Conservation (phyloP, 2,797 vertebrate species). For the Pelochelys cantorii region DNA sequence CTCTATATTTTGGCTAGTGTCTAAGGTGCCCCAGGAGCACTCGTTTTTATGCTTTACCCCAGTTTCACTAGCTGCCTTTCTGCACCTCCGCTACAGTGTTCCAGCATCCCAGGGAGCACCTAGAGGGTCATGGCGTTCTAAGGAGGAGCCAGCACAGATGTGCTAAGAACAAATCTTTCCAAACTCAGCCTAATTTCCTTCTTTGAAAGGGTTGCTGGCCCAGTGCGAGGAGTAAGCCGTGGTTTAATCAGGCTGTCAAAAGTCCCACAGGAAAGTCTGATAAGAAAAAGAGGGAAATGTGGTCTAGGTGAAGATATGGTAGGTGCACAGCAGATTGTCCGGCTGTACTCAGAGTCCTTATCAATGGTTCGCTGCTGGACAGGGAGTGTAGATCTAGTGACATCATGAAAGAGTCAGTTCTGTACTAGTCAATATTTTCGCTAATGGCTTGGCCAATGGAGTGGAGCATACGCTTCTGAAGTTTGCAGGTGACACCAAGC, state of each 20-base stretch:
- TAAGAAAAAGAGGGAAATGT: background rate
- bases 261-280: background rate
- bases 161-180: background rate
- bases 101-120: too few relatives aligned
- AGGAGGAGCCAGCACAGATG: background rate
- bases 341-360: background rate
- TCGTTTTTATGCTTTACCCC: too few relatives aligned
- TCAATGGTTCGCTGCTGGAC: background rate
- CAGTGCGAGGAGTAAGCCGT: background rate
- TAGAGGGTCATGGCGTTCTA: background rate
- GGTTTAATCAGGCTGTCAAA: background rate
- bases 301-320: background rate
- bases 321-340: too few relatives aligned
- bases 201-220: background rate
- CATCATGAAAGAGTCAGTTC: background rate
- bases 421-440: background rate
- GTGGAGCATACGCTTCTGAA: background rate
- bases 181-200: background rate
- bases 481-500: background rate
- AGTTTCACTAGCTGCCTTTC: too few relatives aligned
- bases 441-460: background rate
- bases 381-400: background rate
- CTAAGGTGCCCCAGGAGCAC: too few relatives aligned
- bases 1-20: too few relatives aligned
- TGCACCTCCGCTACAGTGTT: too few relatives aligned